These are phyloP conservation scores for Fratercula arctica DNA, from an alignment of 2,797 vertebrate genomes.

Conservation along the genomic window DNA sequence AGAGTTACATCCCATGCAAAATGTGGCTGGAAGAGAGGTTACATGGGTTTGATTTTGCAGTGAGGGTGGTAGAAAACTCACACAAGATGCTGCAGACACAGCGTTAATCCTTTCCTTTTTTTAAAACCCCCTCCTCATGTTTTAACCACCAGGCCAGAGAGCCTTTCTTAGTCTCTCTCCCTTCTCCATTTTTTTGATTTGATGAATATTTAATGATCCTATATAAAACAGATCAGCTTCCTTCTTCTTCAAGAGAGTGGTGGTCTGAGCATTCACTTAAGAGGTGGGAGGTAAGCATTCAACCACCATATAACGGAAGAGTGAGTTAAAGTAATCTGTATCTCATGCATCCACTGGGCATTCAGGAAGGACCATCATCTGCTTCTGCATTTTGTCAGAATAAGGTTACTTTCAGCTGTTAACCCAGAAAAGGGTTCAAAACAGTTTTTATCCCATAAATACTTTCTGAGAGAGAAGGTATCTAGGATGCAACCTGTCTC, in stretches of 20 bases:
- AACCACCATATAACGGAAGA: not conserved
- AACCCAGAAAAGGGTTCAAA: not conserved
- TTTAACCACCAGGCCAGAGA: not conserved
- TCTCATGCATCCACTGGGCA: not conserved
- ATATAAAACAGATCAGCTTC: not conserved
- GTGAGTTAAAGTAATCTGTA: not conserved
- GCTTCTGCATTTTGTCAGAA: not conserved
- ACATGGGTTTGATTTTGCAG: not conserved
- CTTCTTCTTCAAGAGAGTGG: not conserved
- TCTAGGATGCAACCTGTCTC: not conserved
- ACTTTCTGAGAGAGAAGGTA: not conserved
- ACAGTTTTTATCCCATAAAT: not conserved
- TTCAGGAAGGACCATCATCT: not conserved
- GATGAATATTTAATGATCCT: conserved; percentile 22
- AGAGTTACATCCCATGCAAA: conserved; percentile 4
- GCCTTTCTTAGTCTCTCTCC: not conserved
- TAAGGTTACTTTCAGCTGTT: not conserved
- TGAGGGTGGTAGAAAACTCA: not conserved
- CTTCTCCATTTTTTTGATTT: not conserved
- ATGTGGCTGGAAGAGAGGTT: conserved; percentile 11
- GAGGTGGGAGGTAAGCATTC: not conserved
- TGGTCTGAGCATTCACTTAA: not conserved
- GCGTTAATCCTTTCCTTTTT: not conserved
- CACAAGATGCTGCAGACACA: not conserved
- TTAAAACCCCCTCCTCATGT: not conserved